Evolutionary conservation across 2,888 invertebrate genomes (phyloP).

Genomic region (Megamerina dolium): DNA sequence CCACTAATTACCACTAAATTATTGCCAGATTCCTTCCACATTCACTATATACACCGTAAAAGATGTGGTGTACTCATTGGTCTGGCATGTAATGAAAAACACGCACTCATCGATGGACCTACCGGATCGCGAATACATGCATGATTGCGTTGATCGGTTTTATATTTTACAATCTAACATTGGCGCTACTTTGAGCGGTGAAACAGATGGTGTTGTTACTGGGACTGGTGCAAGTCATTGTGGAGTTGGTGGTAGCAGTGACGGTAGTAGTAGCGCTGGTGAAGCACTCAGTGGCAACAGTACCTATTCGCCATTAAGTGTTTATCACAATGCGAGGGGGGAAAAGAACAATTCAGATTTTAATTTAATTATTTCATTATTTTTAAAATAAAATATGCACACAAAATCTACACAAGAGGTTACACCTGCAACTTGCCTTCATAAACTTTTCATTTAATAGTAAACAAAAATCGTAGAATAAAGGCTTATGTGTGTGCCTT

Average conservation of each 20-base stretch:
- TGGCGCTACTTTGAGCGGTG: slow-evolving; percentile 68
- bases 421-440: too few species aligned
- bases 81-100: slow-evolving; percentile 48
- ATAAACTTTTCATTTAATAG: too few species aligned
- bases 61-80: slow-evolving; percentile 67
- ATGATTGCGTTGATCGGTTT: slow-evolving; percentile 64
- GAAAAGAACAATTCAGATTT: slow-evolving; percentile 78
- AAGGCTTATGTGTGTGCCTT: too few species aligned
- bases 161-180: slow-evolving; percentile 64
- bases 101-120: slow-evolving; percentile 38
- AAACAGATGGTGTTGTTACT: slow-evolving; percentile 51
- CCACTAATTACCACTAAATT: too few species aligned
- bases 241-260: slow-evolving; percentile 47
- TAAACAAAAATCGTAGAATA: too few species aligned
- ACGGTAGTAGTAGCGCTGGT: slow-evolving; percentile 24
- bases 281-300: slow-evolving; percentile 52
- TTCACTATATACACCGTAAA: slow-evolving; percentile 65
- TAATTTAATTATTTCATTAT: too few species aligned
- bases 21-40: too few species aligned
- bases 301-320: slow-evolving; percentile 72
- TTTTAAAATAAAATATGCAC: too few species aligned
- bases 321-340: slow-evolving; percentile 75
- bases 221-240: slow-evolving; percentile 43
- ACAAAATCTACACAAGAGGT: too few species aligned
- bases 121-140: slow-evolving; percentile 59